These are phyloP conservation scores for Aleiodes alternator DNA, from an alignment of 2,888 invertebrate genomes.

Conservation along the genomic window DNA sequence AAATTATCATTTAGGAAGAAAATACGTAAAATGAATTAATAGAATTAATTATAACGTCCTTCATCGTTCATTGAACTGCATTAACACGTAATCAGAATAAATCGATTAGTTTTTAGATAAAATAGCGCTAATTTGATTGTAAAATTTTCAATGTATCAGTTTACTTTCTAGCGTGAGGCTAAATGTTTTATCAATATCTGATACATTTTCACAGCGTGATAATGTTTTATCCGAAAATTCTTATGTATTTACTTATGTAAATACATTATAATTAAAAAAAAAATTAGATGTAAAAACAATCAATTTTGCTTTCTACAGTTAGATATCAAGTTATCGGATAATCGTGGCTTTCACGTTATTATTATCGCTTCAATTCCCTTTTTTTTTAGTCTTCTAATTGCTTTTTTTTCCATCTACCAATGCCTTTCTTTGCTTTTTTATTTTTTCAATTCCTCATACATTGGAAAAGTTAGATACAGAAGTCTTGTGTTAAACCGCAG, in stretches of 20 bases:
- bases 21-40: too few relatives aligned
- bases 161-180: constrained; percentile 15
- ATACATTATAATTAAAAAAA: neutral
- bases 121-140: neutral
- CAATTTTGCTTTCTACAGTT: constrained; percentile 47
- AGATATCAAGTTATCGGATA: constrained; percentile 1
- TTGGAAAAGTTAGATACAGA: neutral
- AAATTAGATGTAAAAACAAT: constrained; percentile 20
- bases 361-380: too few relatives aligned
- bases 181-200: neutral
- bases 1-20: too few relatives aligned
- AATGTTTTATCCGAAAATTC: neutral
- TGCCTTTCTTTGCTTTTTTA: neutral
- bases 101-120: constrained; percentile 8
- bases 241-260: neutral
- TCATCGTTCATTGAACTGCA: constrained; percentile 17
- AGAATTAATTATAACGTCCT: constrained; percentile 16
- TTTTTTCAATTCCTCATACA: neutral
- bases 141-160: neutral
- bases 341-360: too few relatives aligned
- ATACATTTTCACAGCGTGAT: neutral
- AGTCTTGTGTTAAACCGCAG: constrained; percentile 1
- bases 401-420: too few relatives aligned
- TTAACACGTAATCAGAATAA: constrained; percentile 1
- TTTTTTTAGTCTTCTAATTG: too few relatives aligned